Percentiles rank a stretch among this genome's conserved stretches.
Evolutionary conservation across 2,888 invertebrate species (phyloP).

Genomic region (Athrips mouffetella): DNA sequence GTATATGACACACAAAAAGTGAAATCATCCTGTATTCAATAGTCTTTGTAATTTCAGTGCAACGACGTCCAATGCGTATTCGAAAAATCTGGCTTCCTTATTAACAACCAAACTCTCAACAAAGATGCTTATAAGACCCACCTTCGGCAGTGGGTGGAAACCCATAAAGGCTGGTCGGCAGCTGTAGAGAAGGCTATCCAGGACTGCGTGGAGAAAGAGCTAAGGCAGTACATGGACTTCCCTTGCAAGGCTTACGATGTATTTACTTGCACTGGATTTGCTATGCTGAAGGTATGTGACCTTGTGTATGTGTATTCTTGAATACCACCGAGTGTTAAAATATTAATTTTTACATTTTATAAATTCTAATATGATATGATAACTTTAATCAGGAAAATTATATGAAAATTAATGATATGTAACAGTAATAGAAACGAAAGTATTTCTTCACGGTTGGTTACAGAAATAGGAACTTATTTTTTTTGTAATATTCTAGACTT

Average conservation of each 20-base stretch:
- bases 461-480: too few species aligned
- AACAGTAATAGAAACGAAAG: too few species aligned
- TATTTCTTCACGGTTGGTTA: too few species aligned
- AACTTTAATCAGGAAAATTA: too few species aligned
- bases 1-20: too few species aligned
- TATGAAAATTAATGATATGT: too few species aligned
- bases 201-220: constrained; percentile 60
- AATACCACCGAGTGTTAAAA: too few species aligned
- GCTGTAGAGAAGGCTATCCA: constrained; percentile 56
- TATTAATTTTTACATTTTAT: too few species aligned
- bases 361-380: too few species aligned
- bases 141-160: constrained; percentile 51
- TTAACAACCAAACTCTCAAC: constrained; percentile 50
- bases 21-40: too few species aligned
- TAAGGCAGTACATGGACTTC: constrained; percentile 55
- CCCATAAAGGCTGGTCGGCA: constrained; percentile 48
- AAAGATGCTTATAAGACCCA: constrained; percentile 57
- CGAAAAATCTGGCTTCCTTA: constrained; percentile 62
- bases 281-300: constrained; percentile 59
- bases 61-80: constrained; percentile 65
- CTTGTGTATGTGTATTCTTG: neutral
- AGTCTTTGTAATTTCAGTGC: constrained; percentile 56
- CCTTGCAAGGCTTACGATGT: constrained; percentile 68
- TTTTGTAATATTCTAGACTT: too few species aligned
- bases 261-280: constrained; percentile 66